A percentile compares a stretch with the other conserved stretches of the same genome.
Conservation (phyloP, 1,140 invertebrate species). For the Drosophila funebris region DNA sequence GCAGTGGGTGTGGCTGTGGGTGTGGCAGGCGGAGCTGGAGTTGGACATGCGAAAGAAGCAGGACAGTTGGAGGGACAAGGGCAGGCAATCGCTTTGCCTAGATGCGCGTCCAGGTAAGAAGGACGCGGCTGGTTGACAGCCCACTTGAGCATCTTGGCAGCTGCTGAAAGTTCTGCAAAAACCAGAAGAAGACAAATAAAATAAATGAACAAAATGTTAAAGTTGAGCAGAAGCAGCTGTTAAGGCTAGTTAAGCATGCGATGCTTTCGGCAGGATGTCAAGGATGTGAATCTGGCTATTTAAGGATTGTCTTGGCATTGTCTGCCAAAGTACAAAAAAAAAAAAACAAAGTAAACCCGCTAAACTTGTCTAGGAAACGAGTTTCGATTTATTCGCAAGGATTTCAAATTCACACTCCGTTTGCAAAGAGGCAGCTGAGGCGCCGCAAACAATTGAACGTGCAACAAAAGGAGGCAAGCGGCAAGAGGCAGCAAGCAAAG, state of each 20-base stretch:
- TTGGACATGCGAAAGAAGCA: neutral
- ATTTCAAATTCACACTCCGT: conserved; percentile 58
- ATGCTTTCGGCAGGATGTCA: no score
- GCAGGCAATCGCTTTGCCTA: conserved; percentile 1
- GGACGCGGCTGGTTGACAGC: conserved; percentile 75
- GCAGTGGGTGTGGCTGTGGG: neutral
- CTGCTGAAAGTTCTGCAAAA: conserved; percentile 31
- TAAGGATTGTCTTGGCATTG: conserved; percentile 15
- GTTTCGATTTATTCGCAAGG: conserved; percentile 45
- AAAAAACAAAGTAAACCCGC: conserved; percentile 31
- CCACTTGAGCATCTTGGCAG: conserved; percentile 82
- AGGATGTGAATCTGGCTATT: conserved; percentile 32
- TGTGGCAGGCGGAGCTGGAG: neutral
- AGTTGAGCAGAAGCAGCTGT: neutral
- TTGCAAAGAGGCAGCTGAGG: conserved; percentile 14
- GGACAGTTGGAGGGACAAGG: no score
- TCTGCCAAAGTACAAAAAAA: neutral
- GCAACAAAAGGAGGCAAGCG: conserved; percentile 1
- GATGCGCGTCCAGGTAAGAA: conserved; percentile 61
- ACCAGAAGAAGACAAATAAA: conserved; percentile 23
- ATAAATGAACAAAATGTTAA: conserved; percentile 10
- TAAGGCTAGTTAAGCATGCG: neutral
- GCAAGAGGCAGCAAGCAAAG: neutral
- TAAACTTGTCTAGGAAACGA: conserved; percentile 41
- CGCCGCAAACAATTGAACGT: conserved; percentile 17